A percentile compares a stretch with the other conserved stretches of the same genome.
These are phyloP conservation scores for Hipposideros larvatus DNA, from an alignment of 2,797 vertebrate species.

Conservation along the genomic window DNA sequence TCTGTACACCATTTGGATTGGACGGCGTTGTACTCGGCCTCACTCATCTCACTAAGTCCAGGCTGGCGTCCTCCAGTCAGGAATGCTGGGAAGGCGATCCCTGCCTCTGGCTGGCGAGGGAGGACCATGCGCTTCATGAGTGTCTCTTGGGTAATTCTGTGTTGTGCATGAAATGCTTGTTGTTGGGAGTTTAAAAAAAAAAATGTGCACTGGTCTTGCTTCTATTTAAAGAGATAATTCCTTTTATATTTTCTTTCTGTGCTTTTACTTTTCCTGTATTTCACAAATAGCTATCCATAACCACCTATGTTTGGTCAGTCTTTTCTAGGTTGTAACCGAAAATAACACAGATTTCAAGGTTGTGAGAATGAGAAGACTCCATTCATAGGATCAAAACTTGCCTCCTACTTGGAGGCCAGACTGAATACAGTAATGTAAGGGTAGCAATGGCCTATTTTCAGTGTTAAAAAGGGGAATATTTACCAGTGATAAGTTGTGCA, in stretches of 20 bases:
- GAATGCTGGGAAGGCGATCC: neutral
- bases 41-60: too few relatives aligned
- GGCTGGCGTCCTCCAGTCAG: neutral
- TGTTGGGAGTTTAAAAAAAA: neutral
- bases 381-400: neutral
- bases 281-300: neutral
- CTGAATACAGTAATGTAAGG: neutral
- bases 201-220: neutral
- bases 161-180: neutral
- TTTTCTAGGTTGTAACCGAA: neutral
- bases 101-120: neutral
- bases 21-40: neutral
- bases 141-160: neutral
- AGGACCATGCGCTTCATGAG: neutral
- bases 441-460: neutral
- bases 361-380: neutral
- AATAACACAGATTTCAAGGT: constrained; percentile 26
- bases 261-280: neutral
- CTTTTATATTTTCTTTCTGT: neutral
- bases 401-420: neutral
- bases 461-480: neutral
- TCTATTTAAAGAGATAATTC: neutral
- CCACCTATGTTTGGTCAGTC: neutral
- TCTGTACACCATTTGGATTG: neutral
- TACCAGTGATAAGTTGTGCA: neutral